Evolutionary conservation across 2,888 invertebrate species (phyloP), one percentile per base, ranked within the genome.

Genomic region (Protodeltote pygarga): DNA sequence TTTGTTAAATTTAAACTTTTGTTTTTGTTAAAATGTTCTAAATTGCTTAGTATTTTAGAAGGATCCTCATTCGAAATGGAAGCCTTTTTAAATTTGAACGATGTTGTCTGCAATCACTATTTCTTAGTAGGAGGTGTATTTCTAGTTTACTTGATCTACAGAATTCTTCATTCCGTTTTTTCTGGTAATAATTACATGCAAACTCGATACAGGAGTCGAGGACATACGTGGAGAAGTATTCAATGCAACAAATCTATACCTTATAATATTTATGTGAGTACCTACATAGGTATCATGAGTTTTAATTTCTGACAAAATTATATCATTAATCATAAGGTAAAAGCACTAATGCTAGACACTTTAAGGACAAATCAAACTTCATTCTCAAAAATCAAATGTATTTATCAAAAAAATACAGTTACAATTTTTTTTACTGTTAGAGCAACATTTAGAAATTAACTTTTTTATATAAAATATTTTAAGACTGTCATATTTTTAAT

Each of bases 151-250:
- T 77, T 92, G 49, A 62, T 87, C 42, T 92, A 88, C 68, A 76
- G 85, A 54, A 84, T 91, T 60, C 61, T 92, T 38, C 73, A 85
- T 70, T 80, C 87, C 5, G 54, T 89, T 54, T 76, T 88, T 35
- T 75, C 79, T 46, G 83, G 80, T 61, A 83, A 79, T 70, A 83
- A 79, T 77, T 89, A 81, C 65, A 82, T 87, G 66, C 79, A 81
- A 57, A 86, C 82, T 10, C 86, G 82, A 63, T 88, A 87, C 65
- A 84, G 70, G 51, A 61, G 64, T 21, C 77, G 81, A 24, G 86
- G 90, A 3, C 92, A 92, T 63, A 85, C 86, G 39, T 92, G 92
- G 92, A 86, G 90, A 73, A 92, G 88, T 75, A 92, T 92, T 63
- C 87, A 91, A 65, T 90, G 89, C 62, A 90, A 91, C 72, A 92